These are phyloP conservation scores for Sebastes fasciatus DNA, from an alignment of 2,113 vertebrate species.

Conservation along the genomic window DNA sequence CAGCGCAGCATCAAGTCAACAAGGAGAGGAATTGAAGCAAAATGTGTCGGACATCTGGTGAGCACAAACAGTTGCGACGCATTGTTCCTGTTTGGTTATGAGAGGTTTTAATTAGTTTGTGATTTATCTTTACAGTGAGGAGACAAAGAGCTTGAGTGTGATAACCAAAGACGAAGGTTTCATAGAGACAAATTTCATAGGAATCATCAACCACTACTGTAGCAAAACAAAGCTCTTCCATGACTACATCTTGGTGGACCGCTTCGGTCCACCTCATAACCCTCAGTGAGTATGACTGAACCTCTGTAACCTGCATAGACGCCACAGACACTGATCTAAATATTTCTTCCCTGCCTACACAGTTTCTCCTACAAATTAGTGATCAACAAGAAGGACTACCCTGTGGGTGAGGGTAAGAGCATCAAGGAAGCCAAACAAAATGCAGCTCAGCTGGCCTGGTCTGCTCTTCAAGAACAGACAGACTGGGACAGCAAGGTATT, in stretches of 20 bases:
- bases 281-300: constrained; percentile 60
- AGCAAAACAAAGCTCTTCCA: constrained; percentile 1
- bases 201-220: constrained; percentile 61
- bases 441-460: constrained; percentile 72
- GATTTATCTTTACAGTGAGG: constrained; percentile 44
- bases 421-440: constrained; percentile 65
- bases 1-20: not conserved
- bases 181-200: constrained; percentile 48
- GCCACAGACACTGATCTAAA: not conserved
- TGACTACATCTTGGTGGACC: constrained; percentile 24
- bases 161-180: constrained; percentile 16
- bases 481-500: constrained; percentile 70
- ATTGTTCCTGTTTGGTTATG: not conserved
- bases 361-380: constrained; percentile 74
- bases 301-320: not conserved
- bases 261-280: constrained; percentile 61
- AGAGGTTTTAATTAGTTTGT: not conserved
- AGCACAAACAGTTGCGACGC: constrained; percentile 1
- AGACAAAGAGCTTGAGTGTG: not conserved
- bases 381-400: constrained; percentile 60
- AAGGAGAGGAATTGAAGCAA: constrained; percentile 12
- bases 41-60: constrained; percentile 49
- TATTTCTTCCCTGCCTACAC: not conserved
- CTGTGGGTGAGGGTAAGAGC: constrained; percentile 56
- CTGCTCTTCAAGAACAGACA: constrained; percentile 42